These are phyloP conservation scores for Cyphomyrus discorhynchus DNA, from an alignment of 2,113 vertebrate genomes.

Conservation along the genomic window DNA sequence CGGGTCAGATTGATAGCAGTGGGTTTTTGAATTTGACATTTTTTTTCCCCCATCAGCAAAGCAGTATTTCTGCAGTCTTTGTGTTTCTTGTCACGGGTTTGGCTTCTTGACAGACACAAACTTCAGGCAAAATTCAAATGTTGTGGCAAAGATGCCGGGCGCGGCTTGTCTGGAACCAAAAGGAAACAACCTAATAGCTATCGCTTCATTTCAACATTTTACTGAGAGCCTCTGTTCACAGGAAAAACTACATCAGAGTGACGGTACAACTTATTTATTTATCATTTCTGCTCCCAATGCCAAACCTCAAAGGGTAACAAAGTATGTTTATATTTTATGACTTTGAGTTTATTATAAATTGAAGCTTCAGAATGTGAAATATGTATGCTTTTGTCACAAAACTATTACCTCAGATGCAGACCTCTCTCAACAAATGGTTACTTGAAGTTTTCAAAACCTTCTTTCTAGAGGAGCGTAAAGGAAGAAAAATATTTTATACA, in stretches of 20 bases:
- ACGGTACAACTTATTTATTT: neutral
- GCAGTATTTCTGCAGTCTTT: neutral
- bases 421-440: neutral
- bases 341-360: neutral
- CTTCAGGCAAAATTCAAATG: slow-evolving; percentile 11
- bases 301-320: neutral
- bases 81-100: neutral
- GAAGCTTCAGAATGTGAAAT: neutral
- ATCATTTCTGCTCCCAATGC: neutral
- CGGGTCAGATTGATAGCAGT: neutral
- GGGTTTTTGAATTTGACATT: neutral
- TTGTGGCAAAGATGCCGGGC: neutral
- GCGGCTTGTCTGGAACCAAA: neutral
- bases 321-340: slow-evolving; percentile 3
- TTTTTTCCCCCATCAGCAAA: neutral
- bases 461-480: neutral
- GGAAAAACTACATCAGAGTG: neutral
- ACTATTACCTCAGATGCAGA: neutral
- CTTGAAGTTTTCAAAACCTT: neutral
- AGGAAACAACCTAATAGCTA: neutral
- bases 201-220: neutral
- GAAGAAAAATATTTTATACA: neutral
- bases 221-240: neutral
- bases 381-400: neutral
- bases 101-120: neutral